Base-by-base conservation (phyloP, 2,113 vertebrate genomes). In the Calonectris borealis region DNA sequence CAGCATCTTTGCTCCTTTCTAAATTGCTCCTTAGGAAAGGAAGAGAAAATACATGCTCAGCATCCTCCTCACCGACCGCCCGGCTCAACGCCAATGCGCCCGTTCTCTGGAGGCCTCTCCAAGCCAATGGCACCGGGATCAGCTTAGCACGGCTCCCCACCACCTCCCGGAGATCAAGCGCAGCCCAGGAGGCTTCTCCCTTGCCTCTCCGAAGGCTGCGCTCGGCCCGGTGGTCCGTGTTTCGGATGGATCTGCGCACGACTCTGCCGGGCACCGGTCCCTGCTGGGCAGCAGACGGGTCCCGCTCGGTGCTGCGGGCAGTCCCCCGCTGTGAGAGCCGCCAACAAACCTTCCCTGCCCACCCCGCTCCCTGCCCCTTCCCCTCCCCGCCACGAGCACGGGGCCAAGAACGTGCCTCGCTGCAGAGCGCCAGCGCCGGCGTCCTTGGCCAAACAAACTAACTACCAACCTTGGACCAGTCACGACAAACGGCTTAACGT, bases 391-490 rank as follows among this genome's bases (percentile, higher is more conserved):
- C 92, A 87, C 81, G 18, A 96, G 95, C 96, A 96, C 95, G 25
- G 93, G 88, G 79, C 94, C 96, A 93, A 97, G 97, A 90, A 81
- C n/a, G 5, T 55, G 49, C 86, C 93, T 83, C 4, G 49, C 91
- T 60, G 93, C 68, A 66, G 38, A 48, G 38, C 48, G 72, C 91
- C 87, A 76, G 92, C 88, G 16, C 93, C 24, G 24, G 36, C 91
- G 51, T 88, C 93, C 97, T 73, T 46, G 96, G 91, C 96, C 87
- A n/a, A 90, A 97, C 92, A 78, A 94, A 97, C 96, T 97, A 97
- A 89, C 91, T 97, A 97, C 97, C 96, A 96, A 96, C 96, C 97
- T 94, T 0, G 17, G 96, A 98, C 95, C 95, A 97, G 94, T 94
- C 95, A 97, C 97, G 16, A 97, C 93, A 96, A 86, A 96, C 18